Evolutionary conservation across 2,113 vertebrate genomes (phyloP).

Genomic region (Helogale parvula): DNA sequence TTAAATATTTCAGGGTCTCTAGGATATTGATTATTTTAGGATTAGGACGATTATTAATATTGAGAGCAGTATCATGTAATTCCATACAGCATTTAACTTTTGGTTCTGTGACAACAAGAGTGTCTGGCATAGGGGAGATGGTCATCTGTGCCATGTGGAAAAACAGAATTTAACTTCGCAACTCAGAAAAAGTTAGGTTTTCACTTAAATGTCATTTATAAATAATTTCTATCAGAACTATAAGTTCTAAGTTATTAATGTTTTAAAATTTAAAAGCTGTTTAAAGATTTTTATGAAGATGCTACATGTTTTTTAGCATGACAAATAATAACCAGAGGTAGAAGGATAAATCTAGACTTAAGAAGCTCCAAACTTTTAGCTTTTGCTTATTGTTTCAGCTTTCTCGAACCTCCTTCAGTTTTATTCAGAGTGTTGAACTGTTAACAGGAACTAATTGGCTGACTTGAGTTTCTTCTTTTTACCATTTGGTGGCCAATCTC

Average conservation of each 20-base stretch:
- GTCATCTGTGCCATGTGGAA: not conserved
- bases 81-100: not conserved
- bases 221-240: conserved; percentile 32
- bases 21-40: not conserved
- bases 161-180: not conserved
- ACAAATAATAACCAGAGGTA: conserved; percentile 23
- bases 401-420: not conserved
- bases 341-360: not conserved
- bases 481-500: conserved; percentile 6
- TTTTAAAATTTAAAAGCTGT: conserved; percentile 31
- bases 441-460: conserved; percentile 24
- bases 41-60: not conserved
- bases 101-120: not conserved
- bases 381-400: conserved; percentile 29
- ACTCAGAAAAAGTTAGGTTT: not conserved
- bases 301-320: not conserved
- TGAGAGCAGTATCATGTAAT: not conserved
- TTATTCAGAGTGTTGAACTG: not conserved
- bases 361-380: not conserved
- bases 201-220: not conserved
- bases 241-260: not conserved
- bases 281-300: conserved; percentile 18
- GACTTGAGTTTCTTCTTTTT: conserved; percentile 34
- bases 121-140: not conserved
- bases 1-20: not conserved